Percentiles rank a stretch among this genome's conserved stretches.
Evolutionary conservation across 2,113 vertebrate genomes (phyloP).

Genomic region (Ardeotis arabs): DNA sequence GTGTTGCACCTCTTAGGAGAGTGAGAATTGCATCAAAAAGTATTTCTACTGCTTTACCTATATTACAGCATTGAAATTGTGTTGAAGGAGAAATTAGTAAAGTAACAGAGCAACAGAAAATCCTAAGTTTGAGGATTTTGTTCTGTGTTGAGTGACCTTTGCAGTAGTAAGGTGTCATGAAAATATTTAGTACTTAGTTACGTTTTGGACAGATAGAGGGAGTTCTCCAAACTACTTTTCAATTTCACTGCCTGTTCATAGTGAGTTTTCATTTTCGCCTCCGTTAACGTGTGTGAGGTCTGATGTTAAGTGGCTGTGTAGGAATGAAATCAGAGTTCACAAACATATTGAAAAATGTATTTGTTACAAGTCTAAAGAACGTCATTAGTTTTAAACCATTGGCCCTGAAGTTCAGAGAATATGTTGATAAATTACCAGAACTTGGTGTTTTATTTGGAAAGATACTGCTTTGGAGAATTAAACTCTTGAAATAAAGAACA

Average conservation of each 20-base stretch:
- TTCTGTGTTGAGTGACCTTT: background rate
- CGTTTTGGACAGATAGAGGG: background rate
- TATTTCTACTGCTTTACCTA: background rate
- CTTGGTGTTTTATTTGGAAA: background rate
- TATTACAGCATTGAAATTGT: background rate
- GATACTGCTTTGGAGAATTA: background rate
- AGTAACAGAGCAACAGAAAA: background rate
- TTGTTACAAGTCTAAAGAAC: background rate
- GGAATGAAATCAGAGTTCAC: background rate
- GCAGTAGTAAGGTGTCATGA: background rate
- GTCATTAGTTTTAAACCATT: background rate
- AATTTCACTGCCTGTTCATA: background rate
- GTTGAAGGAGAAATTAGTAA: background rate
- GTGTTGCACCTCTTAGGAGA: background rate
- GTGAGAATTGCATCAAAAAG: background rate
- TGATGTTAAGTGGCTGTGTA: background rate
- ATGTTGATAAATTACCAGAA: background rate
- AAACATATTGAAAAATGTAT: background rate
- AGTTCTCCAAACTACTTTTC: background rate
- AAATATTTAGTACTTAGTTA: background rate
- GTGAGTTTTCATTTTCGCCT: background rate
- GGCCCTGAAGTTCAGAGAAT: background rate
- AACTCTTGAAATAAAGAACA: background rate
- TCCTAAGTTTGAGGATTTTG: background rate
- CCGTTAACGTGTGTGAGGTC: fast-evolving